Evolutionary conservation across 2,797 vertebrate genomes (phyloP).

Genomic region (Hipposideros larvatus): DNA sequence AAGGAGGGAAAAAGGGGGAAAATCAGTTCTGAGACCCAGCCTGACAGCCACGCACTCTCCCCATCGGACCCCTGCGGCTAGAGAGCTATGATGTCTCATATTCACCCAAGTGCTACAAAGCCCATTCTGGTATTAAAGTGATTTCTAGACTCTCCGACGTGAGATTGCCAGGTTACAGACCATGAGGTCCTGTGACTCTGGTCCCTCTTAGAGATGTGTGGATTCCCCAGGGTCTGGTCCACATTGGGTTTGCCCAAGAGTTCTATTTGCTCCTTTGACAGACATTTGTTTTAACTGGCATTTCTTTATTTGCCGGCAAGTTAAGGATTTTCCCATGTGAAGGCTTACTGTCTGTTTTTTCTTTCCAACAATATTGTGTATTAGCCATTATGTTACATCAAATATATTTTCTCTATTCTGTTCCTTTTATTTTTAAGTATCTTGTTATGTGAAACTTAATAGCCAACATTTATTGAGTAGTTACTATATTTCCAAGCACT

Average conservation of each 20-base stretch:
- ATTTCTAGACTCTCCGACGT: neutral
- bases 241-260: neutral
- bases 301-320: slow-evolving; percentile 9
- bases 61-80: neutral
- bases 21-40: neutral
- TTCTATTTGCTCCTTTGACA: neutral
- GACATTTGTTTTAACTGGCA: neutral
- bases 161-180: neutral
- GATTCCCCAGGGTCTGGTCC: neutral
- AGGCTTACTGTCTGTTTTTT: neutral
- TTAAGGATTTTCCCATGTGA: slow-evolving; percentile 11
- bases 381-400: neutral
- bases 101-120: neutral
- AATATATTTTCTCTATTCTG: neutral
- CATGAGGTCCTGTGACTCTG: neutral
- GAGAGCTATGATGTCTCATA: neutral
- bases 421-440: slow-evolving; percentile 17
- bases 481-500: neutral
- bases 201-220: neutral
- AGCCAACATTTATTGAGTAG: neutral
- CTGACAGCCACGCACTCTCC: neutral
- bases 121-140: neutral
- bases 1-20: neutral
- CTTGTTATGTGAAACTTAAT: neutral
- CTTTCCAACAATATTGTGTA: neutral